Percentiles rank a stretch among this genome's conserved stretches.
These are phyloP conservation scores for Ochropleura leucogaster DNA, from an alignment of 2,888 invertebrate genomes.

Conservation along the genomic window DNA sequence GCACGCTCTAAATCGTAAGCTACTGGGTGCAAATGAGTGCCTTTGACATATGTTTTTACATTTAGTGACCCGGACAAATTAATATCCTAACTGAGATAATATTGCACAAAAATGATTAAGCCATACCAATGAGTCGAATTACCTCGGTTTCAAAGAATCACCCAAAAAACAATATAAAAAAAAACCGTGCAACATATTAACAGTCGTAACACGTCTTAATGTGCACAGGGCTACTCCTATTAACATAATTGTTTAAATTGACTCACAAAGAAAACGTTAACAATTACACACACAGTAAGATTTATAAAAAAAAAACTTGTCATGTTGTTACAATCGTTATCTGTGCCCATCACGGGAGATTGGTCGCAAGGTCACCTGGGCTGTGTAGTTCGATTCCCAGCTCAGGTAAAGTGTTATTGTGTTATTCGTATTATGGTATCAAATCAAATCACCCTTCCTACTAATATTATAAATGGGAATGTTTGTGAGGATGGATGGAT, in stretches of 20 bases:
- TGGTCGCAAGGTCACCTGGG: neutral
- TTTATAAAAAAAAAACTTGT: conserved; percentile 4
- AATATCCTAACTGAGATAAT: too few species aligned
- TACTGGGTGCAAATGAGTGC: too few species aligned
- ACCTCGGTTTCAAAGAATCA: too few species aligned
- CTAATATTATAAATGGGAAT: too few species aligned
- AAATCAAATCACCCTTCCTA: too few species aligned
- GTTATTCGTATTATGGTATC: neutral
- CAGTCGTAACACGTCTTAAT: conserved; percentile 42
- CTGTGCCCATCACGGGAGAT: neutral
- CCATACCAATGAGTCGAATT: too few species aligned
- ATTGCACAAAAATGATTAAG: too few species aligned
- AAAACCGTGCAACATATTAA: conserved; percentile 37
- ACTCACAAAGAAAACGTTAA: conserved; percentile 55
- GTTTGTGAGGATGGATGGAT: too few species aligned
- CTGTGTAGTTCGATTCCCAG: neutral
- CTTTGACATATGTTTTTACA: too few species aligned
- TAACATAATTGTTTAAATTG: conserved; percentile 56
- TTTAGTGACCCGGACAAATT: too few species aligned
- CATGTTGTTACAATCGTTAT: conserved; percentile 8
- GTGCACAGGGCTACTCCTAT: conserved; percentile 36
- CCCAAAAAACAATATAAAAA: conserved; percentile 31
- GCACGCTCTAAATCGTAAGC: too few species aligned
- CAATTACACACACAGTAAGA: conserved; percentile 11
- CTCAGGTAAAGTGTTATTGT: neutral